A percentile compares a stretch with the other conserved stretches of the same genome.
These are phyloP conservation scores for Netelia virgata DNA, from an alignment of 2,888 invertebrate species.

Conservation along the genomic window DNA sequence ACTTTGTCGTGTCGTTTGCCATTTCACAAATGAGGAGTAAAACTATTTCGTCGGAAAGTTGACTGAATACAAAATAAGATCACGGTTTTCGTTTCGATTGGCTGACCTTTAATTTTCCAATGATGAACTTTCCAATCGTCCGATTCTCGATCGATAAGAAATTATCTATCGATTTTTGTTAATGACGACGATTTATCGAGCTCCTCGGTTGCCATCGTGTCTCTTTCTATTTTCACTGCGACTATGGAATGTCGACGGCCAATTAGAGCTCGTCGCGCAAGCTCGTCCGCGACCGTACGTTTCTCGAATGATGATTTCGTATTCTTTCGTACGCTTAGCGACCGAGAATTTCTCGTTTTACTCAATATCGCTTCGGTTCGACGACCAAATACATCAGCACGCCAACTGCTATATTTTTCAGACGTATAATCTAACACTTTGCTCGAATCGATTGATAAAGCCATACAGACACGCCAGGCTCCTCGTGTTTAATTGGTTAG, in stretches of 20 bases:
- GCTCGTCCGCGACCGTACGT: constrained; percentile 2
- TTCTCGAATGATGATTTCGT: constrained; percentile 30
- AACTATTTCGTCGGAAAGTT: neutral
- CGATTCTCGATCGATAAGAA: too few relatives aligned
- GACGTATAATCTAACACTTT: neutral
- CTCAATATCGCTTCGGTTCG: neutral
- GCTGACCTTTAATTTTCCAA: neutral
- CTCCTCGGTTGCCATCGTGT: neutral
- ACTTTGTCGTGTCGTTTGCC: neutral
- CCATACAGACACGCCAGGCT: neutral
- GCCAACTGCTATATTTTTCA: neutral
- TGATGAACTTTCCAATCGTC: neutral
- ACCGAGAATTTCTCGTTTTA: neutral
- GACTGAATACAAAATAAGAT: neutral
- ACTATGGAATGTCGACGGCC: constrained; percentile 2
- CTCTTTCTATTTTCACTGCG: constrained; percentile 1
- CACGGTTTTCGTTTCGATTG: neutral
- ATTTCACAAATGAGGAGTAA: neutral
- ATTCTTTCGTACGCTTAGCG: neutral
- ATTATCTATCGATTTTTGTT: neutral
- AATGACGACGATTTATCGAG: neutral
- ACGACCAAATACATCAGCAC: constrained; percentile 17
- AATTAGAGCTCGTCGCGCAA: neutral
- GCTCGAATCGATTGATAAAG: neutral
- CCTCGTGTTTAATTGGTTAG: neutral